Conservation (phyloP, 2,888 invertebrate genomes). For the Pseudococcus viburni region DNA sequence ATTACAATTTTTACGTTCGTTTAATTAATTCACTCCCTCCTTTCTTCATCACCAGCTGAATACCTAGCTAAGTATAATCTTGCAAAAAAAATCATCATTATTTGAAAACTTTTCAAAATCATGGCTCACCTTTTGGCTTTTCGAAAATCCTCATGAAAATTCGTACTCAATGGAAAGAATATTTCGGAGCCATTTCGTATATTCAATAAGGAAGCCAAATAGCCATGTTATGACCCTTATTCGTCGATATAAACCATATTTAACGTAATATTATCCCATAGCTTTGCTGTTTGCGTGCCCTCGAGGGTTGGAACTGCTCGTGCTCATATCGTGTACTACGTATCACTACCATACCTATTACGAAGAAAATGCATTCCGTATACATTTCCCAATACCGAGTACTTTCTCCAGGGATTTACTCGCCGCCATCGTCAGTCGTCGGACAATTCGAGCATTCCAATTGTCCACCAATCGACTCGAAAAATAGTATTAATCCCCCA, state of each 20-base stretch:
- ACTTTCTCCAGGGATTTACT: constrained; percentile 5
- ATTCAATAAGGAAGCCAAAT: constrained; percentile 10
- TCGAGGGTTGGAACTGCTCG: neutral
- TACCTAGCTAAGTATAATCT: too few relatives aligned
- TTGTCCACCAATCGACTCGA: neutral
- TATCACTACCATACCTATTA: neutral
- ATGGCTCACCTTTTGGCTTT: neutral
- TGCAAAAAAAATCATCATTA: too few relatives aligned
- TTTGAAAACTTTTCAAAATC: neutral
- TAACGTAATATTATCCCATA: neutral
- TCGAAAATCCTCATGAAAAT: neutral
- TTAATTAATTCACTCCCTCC: neutral
- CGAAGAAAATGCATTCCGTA: neutral
- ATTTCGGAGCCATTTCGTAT: neutral
- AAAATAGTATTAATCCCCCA: constrained; percentile 8
- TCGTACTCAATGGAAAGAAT: neutral
- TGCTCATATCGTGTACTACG: neutral
- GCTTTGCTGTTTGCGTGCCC: neutral
- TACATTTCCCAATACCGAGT: neutral
- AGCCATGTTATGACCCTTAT: constrained; percentile 8
- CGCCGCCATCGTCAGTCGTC: neutral
- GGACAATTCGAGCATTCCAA: constrained; percentile 35
- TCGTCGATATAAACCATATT: constrained; percentile 35
- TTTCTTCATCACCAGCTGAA: neutral
- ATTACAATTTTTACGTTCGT: neutral